Base-by-base conservation (phyloP, 2,797 vertebrate species). In the Sparus aurata region DNA sequence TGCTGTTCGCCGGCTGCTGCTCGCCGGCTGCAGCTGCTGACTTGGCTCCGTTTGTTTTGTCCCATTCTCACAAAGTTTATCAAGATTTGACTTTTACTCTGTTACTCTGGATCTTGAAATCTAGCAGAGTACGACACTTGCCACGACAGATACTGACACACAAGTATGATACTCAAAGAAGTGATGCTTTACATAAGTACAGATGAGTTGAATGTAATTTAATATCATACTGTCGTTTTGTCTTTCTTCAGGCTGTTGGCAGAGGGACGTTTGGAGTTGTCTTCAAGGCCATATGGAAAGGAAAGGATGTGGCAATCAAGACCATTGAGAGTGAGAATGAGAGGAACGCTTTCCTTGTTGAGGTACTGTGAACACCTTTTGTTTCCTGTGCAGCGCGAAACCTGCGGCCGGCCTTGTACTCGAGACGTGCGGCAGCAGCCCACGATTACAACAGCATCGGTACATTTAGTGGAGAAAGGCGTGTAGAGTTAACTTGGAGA, bases 251-350 rank as follows among this genome's bases (percentile, higher is more conserved):
- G 98, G 97, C 98, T 89, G 97, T 99, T 68, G 98, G 98, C 94
- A 96, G 98, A 95, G 98, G 98, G 86, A 97, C 98, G 2, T 99
- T 99, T 88, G 98, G 98, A 70, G 97, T 99, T n/a, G 98, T 99
- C 83, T 99, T 96, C 92, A 99, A 99, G 91, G 98, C 97, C 77
- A 96, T 98, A 73, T 99, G 98, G 98, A 95, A 96, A 93, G 97
- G 96, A 86, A 97, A 98, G 92, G 98, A 99, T 85, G 98, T 99
- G 47, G 98, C 98, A 50, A 99, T 99, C 92, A 99, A 99, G 88
- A 98, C 98, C 77, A 99, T 99, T 74, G 98, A 99, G 95, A 99
- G 97, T 82, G 98, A 99, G 93, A 98, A 97, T 27, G 98, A 99
- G 89, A 95, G 97, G 92, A 99, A 97, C 83, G 97, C 98, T 41